A percentile compares a stretch with the other conserved stretches of the same genome.
Evolutionary conservation across 2,797 vertebrate genomes (phyloP).

Genomic region (Acanthornis magna): DNA sequence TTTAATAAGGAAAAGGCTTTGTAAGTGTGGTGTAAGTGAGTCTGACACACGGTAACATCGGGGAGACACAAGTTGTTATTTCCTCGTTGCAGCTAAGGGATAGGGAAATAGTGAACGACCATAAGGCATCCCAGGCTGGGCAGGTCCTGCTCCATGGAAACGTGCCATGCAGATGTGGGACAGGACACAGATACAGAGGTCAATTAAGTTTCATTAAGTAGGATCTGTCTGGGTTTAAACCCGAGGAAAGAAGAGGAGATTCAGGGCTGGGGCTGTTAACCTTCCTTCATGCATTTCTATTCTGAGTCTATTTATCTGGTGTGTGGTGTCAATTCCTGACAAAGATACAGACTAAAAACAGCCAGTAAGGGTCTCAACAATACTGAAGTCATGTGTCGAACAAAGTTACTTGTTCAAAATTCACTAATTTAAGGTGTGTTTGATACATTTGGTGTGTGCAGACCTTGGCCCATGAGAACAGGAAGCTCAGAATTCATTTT

Average conservation of each 20-base stretch:
- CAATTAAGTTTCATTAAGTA: background rate
- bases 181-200: background rate
- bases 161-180: background rate
- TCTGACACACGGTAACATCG: accelerated
- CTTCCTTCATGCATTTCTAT: background rate
- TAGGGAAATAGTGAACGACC: background rate
- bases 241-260: background rate
- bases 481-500: background rate
- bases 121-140: background rate
- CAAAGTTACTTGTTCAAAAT: background rate
- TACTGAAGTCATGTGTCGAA: background rate
- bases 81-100: constrained; percentile 7
- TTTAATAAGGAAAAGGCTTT: background rate
- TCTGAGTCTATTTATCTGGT: background rate
- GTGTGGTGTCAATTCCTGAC: background rate
- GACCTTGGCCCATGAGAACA: background rate
- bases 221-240: background rate
- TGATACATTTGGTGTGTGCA: accelerated
- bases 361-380: background rate
- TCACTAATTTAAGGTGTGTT: background rate
- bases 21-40: accelerated
- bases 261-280: background rate
- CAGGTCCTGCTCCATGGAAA: background rate
- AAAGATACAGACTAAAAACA: background rate
- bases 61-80: background rate